Evolutionary conservation across 2,888 invertebrate species (phyloP).

Genomic region (Phyllotreta cruciferae): DNA sequence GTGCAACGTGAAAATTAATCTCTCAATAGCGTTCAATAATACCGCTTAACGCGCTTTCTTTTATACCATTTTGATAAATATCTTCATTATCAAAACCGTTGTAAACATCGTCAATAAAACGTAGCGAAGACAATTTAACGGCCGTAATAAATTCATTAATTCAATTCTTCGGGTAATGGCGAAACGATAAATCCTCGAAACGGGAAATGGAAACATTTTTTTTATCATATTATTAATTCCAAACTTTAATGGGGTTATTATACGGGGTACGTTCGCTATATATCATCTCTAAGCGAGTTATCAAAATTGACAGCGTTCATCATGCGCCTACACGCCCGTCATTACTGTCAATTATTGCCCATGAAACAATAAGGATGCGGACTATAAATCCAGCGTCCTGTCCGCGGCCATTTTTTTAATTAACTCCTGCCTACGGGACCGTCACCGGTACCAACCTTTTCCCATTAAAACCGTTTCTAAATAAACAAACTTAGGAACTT

Average conservation of each 20-base stretch:
- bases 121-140: constrained; percentile 28
- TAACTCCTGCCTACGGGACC: background rate
- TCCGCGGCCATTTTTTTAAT: constrained; percentile 28
- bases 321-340: constrained; percentile 29
- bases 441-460: too few relatives aligned
- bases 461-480: too few relatives aligned
- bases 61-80: constrained; percentile 5
- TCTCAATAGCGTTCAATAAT: constrained; percentile 4
- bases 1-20: background rate
- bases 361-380: constrained; percentile 35
- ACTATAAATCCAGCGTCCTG: constrained; percentile 27
- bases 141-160: constrained; percentile 33
- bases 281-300: constrained; percentile 25
- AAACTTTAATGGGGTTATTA: background rate
- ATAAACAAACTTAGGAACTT: background rate
- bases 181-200: constrained; percentile 23
- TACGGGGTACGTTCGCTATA: constrained; percentile 12
- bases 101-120: constrained; percentile 35
- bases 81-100: constrained; percentile 11
- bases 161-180: constrained; percentile 27
- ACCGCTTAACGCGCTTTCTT: background rate
- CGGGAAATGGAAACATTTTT: constrained; percentile 21
- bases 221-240: constrained; percentile 11
- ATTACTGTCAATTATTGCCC: constrained; percentile 33
- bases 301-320: constrained; percentile 30